Conservation (phyloP, 2,113 vertebrate genomes). For the Empidonax alnorum region DNA sequence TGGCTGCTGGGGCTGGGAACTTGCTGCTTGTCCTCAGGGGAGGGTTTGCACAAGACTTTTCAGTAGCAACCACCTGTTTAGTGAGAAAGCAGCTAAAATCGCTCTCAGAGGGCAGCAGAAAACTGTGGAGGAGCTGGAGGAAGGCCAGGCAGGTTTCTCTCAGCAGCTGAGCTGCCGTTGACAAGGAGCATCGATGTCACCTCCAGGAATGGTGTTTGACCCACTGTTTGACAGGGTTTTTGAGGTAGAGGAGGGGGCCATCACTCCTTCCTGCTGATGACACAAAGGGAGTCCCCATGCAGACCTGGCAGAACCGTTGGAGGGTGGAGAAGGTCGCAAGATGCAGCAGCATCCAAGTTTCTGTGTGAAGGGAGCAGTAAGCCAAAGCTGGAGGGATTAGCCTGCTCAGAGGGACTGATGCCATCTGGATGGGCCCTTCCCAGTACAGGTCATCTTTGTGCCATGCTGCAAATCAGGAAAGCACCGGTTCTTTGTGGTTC, state of each 20-base stretch:
- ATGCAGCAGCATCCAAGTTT: background rate
- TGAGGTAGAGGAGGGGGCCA: background rate
- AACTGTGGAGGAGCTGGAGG: background rate
- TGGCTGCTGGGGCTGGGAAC: background rate
- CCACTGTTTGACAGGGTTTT: background rate
- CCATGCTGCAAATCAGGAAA: background rate
- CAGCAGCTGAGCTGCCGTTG: fast-evolving
- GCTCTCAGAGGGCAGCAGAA: background rate
- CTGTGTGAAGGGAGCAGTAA: background rate
- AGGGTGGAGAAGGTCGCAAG: background rate
- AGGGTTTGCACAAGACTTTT: background rate
- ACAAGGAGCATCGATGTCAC: background rate
- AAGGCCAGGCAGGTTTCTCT: background rate
- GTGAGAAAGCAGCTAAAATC: background rate
- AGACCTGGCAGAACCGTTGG: fast-evolving
- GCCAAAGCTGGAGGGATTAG: background rate
- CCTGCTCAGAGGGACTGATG: background rate
- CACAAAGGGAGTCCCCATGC: background rate
- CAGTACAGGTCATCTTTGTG: background rate
- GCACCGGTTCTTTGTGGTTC: background rate
- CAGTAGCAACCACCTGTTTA: background rate
- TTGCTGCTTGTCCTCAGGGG: background rate
- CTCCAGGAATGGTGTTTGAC: background rate
- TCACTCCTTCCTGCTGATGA: background rate
- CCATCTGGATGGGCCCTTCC: background rate